Evolutionary conservation across 2,113 vertebrate genomes (phyloP), one percentile per base, ranked within the genome.

Genomic region (Cervus canadensis): DNA sequence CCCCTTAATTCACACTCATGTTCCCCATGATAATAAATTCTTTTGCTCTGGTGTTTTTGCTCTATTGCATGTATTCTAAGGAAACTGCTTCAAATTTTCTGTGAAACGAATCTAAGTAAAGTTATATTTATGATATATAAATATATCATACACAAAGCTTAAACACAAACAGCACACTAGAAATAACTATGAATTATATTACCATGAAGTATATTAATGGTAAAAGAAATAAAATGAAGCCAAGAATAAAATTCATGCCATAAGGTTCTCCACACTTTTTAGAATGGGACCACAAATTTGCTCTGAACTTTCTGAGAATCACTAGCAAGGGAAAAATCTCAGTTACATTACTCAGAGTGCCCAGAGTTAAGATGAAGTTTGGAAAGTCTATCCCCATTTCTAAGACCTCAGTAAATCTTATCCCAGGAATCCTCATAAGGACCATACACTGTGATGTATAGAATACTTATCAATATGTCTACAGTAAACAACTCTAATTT

Each of bases 211-310:
- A 5, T 67, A 40, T 52, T 94, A 94, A 86, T 13, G 19, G 30
- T 52, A 86, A 93, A 21, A 89, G 11, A 89, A 88, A 85, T 89
- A 93, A 92, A 96, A 95, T 71, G 67, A 85, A 94, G 7, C 21
- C 30, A n/a, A 25, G 56, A 25, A 78, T 48, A 10, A 94, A 90
- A n/a, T 40, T 45, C 23, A 87, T 43, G 7, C 17, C 17, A 23
- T 71, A 43, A 83, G 16, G 12, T 82, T 21, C 43, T 21, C 7
- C n/a, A 78, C 1, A 26, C 36, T 83, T 59, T 28, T 90, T 60
- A 43, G 40, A 92, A 82, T 1, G 14, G 5, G 19, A 10, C 14
- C 56, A 79, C 81, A 90, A 1, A 84, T 93, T 84, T 95, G 43
- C 33, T 83, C 56, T 93, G 50, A 92, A 84, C 30, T 84, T 89